Percentiles rank a stretch among this genome's conserved stretches.
These are phyloP conservation scores for Tipula lateralis DNA, from an alignment of 2,888 invertebrate species.

Conservation along the genomic window DNA sequence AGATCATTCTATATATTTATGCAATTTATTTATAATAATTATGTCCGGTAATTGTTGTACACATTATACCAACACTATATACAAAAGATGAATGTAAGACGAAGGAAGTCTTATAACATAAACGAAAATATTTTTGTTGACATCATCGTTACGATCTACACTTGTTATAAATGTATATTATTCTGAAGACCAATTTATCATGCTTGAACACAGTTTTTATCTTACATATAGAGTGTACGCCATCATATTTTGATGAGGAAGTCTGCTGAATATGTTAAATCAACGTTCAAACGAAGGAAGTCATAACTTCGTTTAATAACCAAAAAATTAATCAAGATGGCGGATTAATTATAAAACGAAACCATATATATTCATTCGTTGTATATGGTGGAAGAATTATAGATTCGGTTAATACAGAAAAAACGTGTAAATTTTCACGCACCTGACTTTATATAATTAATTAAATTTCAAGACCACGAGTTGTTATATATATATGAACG, in stretches of 20 bases:
- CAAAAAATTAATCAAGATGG: not conserved
- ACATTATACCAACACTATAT: not conserved
- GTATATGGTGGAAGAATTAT: no score
- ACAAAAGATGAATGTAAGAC: not conserved
- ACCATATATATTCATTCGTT: not conserved
- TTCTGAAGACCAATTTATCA: not conserved
- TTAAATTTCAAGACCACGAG: not conserved
- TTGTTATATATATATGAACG: not conserved
- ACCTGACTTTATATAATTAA: not conserved
- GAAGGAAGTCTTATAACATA: not conserved
- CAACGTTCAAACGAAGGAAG: not conserved
- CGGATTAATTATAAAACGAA: not conserved
- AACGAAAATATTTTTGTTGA: not conserved
- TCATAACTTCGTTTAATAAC: not conserved
- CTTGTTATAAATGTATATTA: not conserved
- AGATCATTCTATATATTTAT: not conserved
- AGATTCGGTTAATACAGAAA: not conserved
- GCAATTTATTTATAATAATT: not conserved
- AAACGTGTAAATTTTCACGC: not conserved
- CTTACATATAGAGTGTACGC: not conserved
- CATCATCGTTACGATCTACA: not conserved
- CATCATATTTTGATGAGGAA: not conserved
- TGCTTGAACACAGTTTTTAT: not conserved
- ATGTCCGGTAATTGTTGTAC: not conserved
- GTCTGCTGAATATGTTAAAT: no score